Conservation (phyloP, 2,797 vertebrate species). For the Rousettus madagascariensis region DNA sequence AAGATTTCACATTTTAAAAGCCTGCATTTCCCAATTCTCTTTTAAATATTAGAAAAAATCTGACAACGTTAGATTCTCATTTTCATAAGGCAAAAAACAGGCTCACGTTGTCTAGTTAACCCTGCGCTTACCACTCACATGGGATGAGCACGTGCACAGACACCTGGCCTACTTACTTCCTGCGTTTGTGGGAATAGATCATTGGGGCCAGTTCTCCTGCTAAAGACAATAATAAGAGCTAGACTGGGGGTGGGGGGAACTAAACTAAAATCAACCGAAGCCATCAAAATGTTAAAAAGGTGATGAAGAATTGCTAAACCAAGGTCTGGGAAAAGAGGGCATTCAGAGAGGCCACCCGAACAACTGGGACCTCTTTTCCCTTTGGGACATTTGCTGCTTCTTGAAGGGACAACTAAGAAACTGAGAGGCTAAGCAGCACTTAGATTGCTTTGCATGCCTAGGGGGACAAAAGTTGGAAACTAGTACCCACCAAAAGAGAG, state of each 20-base stretch:
- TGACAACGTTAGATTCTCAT: neutral
- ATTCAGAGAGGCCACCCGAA: neutral
- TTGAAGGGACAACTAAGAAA: neutral
- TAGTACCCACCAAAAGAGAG: neutral
- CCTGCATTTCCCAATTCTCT: constrained; percentile 9
- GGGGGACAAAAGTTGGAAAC: neutral
- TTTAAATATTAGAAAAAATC: neutral
- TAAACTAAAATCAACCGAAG: neutral
- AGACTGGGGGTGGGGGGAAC: too few relatives aligned
- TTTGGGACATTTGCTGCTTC: neutral
- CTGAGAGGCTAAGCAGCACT: neutral
- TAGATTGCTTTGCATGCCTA: too few relatives aligned
- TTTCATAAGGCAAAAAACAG: neutral
- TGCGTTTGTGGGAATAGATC: neutral
- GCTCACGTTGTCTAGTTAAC: neutral
- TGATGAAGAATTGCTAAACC: neutral
- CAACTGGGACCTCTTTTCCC: neutral
- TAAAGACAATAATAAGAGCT: neutral
- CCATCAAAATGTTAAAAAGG: neutral
- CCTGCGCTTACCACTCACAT: neutral
- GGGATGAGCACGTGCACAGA: rapidly evolving
- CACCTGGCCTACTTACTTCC: neutral
- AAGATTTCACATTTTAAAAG: constrained; percentile 31
- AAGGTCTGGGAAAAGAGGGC: neutral
- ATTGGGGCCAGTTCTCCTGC: neutral